Base-by-base conservation (phyloP, 2,113 vertebrate species). In the Atrichornis clamosus region DNA sequence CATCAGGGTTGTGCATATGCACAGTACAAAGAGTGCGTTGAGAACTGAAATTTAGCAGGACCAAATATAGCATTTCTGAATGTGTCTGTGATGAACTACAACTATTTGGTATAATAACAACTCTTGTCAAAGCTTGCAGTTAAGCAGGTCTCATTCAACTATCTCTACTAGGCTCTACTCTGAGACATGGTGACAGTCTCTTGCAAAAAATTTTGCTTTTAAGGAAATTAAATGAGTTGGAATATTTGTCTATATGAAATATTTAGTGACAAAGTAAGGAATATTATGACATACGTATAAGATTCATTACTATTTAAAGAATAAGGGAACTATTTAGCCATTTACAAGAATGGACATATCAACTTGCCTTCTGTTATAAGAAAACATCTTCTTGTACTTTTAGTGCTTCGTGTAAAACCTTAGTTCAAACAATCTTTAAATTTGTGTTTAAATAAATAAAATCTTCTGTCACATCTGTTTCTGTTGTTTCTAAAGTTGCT, bases 81-180 rank as follows among this genome's bases (percentile, higher is more conserved):
- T 65, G 26, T 52, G 24, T 49, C 49, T 62, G 20, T 24, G 15
- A 39, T 32, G 17, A 28, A 5, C 1, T 42, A 27, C 23, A 70
- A 50, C 41, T 64, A 59, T 85, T 60, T 44, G 15, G 7, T 50
- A 11, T 20, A 75, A 41, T 8, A 3, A 17, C 14, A 64, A 7
- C 7, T 44, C 11, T 69, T 80, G 19, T 76, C 37, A 60, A 63
- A 83, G 19, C 24, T 65, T 85, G 7, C 17, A 79, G 44, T 47
- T 64, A 68, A 79, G 4, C 5, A 68, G 13, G 9, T 85, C 21
- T 76, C 15, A 73, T 52, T 60, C 49, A 77, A 0, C 8, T 39
- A 0, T 44, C 23, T 65, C n/a, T 32, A n/a, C 0, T 1, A 73
- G 24, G 13, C 13, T 69, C 3, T 50, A 27, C 11, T 82, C 21